These are phyloP conservation scores for Terrapene triunguis DNA, from an alignment of 2,113 vertebrate genomes.

Conservation along the genomic window DNA sequence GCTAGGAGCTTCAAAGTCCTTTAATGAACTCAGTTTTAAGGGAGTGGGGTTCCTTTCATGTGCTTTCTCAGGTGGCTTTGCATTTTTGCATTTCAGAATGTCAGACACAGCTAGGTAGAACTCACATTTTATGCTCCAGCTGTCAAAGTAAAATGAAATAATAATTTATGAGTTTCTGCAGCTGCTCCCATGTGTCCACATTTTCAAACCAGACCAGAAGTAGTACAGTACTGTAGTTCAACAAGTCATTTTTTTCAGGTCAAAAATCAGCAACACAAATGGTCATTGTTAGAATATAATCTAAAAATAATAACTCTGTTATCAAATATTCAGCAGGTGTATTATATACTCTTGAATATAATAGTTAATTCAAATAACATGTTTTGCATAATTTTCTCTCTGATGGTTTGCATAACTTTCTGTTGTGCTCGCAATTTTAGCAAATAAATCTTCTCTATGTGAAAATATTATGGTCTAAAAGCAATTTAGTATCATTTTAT, in stretches of 20 bases:
- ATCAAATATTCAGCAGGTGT: background rate
- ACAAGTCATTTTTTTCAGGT: slow-evolving; percentile 11
- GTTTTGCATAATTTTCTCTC: slow-evolving; percentile 31
- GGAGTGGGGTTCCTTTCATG: background rate
- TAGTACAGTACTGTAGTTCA: background rate
- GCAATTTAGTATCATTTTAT: background rate
- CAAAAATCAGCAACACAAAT: background rate
- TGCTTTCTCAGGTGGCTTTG: background rate
- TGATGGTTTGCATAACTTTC: background rate
- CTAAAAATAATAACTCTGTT: background rate
- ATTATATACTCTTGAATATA: background rate
- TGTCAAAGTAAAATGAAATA: slow-evolving; percentile 6
- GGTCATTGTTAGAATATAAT: background rate
- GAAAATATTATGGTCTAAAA: background rate
- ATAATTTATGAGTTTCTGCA: slow-evolving; percentile 21
- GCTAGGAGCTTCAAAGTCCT: background rate
- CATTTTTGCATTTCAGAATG: slow-evolving; percentile 15
- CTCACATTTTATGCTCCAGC: background rate
- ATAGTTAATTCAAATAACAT: background rate
- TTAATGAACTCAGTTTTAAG: background rate
- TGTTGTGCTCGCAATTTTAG: background rate
- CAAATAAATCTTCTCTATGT: background rate
- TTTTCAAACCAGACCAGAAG: slow-evolving; percentile 25
- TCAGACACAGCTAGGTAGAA: background rate
- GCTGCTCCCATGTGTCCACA: background rate